Evolutionary conservation across 2,113 vertebrate genomes (phyloP), one percentile per base, ranked within the genome.

Genomic region (Notarius quadriscutis): DNA sequence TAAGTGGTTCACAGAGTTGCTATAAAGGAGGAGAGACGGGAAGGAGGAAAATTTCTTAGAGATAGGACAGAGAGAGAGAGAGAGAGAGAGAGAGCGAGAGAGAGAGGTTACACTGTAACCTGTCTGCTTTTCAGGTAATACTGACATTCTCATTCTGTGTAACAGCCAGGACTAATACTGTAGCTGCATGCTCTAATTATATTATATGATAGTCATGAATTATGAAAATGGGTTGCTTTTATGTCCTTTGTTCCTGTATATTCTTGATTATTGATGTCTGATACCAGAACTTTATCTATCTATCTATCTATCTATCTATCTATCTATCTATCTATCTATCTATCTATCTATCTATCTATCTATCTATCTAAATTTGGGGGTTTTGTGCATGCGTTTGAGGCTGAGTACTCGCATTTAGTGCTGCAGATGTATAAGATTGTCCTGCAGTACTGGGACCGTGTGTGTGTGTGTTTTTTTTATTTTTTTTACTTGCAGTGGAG

Each of bases 21-120:
- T 60, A 78, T 34, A 88, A 48, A 34, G 65, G 41, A 25, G 79
- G 25, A 74, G 71, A 77, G 67, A 67, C 34, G 18, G 18, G 80
- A 80, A 74, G 27, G 89, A 89, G 89, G 91, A 71, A 85, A 78
- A 79, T 89, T 87, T 88, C 82, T 88, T 86, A 8, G 8, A 10
- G 27, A 25, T 48, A 5, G 30, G 55, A 69, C 53, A 60, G 55
- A 30, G n/a, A 84, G 63, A 84, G 50, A 30, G n/a, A 84, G 63
- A 84, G 50, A 53, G 53, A 82, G 30, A 88, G 51, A 41, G 48
- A 51, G 15, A 25, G 79, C n/a, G 22, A 18, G 34, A 62, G 71
- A 63, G 55, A 53, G n/a, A 48, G 51, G 55, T 55, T 22, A 20
- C 51, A 48, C 62, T 67, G 30, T 50, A 22, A 41, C 8, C 50